Conservation (phyloP, 2,113 vertebrate genomes). For the Perccottus glenii region DNA sequence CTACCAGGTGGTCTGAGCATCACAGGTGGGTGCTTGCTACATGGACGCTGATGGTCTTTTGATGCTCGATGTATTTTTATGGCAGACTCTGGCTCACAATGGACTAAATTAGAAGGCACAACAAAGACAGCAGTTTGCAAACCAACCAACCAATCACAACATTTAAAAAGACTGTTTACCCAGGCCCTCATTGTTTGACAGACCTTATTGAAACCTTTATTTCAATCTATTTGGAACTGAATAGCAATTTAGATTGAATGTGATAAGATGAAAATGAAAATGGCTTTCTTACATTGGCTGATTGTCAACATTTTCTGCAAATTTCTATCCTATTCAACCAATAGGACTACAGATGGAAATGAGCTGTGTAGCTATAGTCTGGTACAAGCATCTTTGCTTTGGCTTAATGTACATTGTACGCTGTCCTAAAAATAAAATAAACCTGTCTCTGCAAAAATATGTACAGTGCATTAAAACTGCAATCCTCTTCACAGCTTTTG, state of each 20-base stretch:
- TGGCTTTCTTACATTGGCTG: not conserved
- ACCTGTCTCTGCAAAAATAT: not conserved
- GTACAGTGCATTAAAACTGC: not conserved
- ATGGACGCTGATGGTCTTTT: constrained; percentile 7
- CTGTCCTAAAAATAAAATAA: no score
- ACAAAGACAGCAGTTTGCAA: constrained; percentile 31
- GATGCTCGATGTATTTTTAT: constrained; percentile 12
- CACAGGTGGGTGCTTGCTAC: constrained; percentile 8
- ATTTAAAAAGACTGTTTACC: constrained; percentile 17
- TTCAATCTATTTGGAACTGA: constrained; percentile 13
- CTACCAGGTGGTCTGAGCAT: not conserved
- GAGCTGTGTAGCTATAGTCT: no score
- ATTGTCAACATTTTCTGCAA: constrained; percentile 5
- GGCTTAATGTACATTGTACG: no score
- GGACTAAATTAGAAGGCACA: constrained; percentile 2
- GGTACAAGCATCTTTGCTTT: no score
- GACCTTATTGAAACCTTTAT: constrained; percentile 4
- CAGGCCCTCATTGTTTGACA: not conserved
- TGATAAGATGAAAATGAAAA: constrained; percentile 19
- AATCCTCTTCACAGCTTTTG: not conserved
- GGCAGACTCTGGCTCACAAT: constrained; percentile 5
- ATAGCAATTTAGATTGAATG: constrained; percentile 12
- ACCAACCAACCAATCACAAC: constrained; percentile 21
- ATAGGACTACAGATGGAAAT: not conserved
- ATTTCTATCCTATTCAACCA: not conserved